A percentile compares a stretch with the other conserved stretches of the same genome.
Evolutionary conservation across 2,797 vertebrate species (phyloP).

Genomic region (Sebastes taczanowskii): DNA sequence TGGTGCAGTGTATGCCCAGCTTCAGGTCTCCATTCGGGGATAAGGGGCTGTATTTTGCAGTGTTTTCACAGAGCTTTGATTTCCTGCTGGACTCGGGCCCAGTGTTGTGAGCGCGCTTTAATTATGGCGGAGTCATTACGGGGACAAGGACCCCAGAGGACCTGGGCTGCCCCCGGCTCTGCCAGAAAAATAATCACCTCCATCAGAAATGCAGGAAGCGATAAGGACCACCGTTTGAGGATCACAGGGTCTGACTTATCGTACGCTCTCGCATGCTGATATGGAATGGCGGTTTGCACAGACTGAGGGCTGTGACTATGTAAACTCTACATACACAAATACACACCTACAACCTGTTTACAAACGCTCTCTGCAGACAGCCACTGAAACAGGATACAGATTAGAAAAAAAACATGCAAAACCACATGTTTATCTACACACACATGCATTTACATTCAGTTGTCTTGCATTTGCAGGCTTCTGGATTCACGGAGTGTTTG

Average conservation of each 20-base stretch:
- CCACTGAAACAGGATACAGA: conserved; percentile 11
- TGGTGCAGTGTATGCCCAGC: too few species aligned
- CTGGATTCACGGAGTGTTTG: conserved; percentile 58
- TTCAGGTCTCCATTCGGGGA: conserved; percentile 47
- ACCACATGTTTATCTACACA: neutral
- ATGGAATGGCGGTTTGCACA: conserved; percentile 11
- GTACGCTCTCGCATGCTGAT: neutral
- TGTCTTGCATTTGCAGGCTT: conserved; percentile 25
- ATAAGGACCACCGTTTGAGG: conserved; percentile 64
- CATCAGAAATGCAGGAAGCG: conserved; percentile 71
- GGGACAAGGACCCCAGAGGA: conserved; percentile 63
- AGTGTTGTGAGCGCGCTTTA: conserved; percentile 50
- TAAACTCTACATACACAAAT: conserved; percentile 40
- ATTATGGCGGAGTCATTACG: conserved; percentile 59
- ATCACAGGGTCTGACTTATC: conserved; percentile 62
- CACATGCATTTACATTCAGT: conserved; percentile 26
- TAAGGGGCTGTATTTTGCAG: conserved; percentile 22
- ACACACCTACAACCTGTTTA: conserved; percentile 52
- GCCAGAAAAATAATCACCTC: conserved; percentile 58
- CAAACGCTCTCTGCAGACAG: conserved; percentile 21
- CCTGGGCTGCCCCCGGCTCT: conserved; percentile 10
- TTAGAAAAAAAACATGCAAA: conserved; percentile 2
- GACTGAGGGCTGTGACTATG: neutral
- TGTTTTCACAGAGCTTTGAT: conserved; percentile 61
- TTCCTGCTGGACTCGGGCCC: conserved; percentile 49